These are phyloP conservation scores for Chrysolina haemoptera DNA, from an alignment of 2,888 invertebrate genomes.

Conservation along the genomic window DNA sequence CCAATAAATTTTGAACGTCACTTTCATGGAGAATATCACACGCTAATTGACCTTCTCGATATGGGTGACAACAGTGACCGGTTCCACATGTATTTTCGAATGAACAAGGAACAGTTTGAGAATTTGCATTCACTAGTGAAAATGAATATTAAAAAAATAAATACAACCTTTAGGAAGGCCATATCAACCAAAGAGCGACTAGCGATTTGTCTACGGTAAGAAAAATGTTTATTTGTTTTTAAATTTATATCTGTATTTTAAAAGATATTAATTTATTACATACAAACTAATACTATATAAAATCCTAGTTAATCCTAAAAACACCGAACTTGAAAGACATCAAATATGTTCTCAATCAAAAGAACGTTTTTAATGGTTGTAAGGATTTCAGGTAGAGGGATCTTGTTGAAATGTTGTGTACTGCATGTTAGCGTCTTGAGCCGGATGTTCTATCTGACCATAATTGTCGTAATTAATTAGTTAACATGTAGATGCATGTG, in stretches of 20 bases:
- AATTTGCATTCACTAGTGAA: conserved; percentile 11
- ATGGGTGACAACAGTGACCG: conserved; percentile 8
- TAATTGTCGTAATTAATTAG: conserved; percentile 11
- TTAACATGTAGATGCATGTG: background rate
- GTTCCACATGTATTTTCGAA: background rate
- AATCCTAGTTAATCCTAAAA: conserved; percentile 1
- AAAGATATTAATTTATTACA: background rate
- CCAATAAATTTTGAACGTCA: background rate
- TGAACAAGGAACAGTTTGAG: conserved; percentile 11
- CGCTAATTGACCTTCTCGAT: conserved; percentile 5
- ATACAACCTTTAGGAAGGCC: background rate
- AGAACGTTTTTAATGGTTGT: conserved; percentile 6
- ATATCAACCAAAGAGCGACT: too few species aligned
- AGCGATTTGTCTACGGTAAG: too few species aligned
- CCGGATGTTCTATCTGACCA: conserved; percentile 9
- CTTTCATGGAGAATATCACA: conserved; percentile 3
- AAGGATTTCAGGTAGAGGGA: conserved; percentile 6
- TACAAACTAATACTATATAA: background rate
- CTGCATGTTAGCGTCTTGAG: conserved; percentile 11
- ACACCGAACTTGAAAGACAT: conserved; percentile 1
- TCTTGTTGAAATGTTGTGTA: conserved; percentile 12
- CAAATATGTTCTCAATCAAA: conserved; percentile 11
- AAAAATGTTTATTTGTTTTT: too few species aligned
- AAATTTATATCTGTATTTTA: too few species aligned
- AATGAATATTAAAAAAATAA: conserved; percentile 8